Evolutionary conservation across 1,140 invertebrate genomes (phyloP), one percentile per base, ranked within the genome.

Genomic region (Mylabris phalerata): DNA sequence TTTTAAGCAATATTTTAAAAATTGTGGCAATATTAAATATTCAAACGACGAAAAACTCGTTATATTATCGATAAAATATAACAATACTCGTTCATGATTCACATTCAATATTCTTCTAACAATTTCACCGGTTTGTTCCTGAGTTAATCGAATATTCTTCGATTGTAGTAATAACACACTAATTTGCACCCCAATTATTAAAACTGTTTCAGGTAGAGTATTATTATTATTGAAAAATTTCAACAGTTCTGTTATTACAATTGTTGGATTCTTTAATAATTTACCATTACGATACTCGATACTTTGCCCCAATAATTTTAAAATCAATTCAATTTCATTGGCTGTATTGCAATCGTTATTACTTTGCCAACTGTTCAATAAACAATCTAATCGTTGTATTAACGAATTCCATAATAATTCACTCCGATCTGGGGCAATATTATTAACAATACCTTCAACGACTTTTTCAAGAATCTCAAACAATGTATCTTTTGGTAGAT

Each of bases 1-100:
- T 49, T 77, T 66, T n/a, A 83, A 71, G 61, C 83, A 84, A 66
- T 79, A 82, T 9, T 79, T 76, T 9, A 91, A 65, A 39, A 90
- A 79, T 40, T 79, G 75, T 0, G 89, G 87, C 50, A 93, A 71
- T 51, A 93, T 79, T 47, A 89, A 74, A 47, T 83, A 76, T 71
- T 90, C 87, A 72, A 92, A 91, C 45, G 83, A 81, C 4, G 82
- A 77, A 70, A 85, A 86, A 46, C 78, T 69, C 27, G 84, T 77
- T 1, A 87, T 75, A 71, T 82, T 81, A 64, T 83, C 78, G 2
- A 89, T 79, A 65, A 87, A 83, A 43, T 78, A 75, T 9, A 85
- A 75, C 6, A 85, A 76, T 9, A 86, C 76, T 24, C 77, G 69
- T 57, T 74, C 73, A 65, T 80, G 73, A 51, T 77, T 73, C 0